Conservation (phyloP, 2,113 vertebrate species). For the Sclerurus mexicanus region DNA sequence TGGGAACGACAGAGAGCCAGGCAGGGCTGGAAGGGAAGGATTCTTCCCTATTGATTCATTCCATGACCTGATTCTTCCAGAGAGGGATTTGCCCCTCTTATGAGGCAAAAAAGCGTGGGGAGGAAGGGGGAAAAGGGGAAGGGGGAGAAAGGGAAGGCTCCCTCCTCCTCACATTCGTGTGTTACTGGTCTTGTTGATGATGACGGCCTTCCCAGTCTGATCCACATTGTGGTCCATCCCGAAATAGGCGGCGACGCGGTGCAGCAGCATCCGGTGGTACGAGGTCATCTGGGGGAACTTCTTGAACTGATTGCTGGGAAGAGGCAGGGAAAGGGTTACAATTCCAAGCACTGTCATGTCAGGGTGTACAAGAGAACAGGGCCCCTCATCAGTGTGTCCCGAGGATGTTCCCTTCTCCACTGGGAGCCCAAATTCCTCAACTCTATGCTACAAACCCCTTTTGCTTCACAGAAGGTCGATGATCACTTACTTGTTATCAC, state of each 20-base stretch:
- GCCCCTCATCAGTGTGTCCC: background rate
- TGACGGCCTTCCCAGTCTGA: constrained; percentile 97
- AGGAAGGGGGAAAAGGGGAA: background rate
- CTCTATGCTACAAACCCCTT: rapidly evolving
- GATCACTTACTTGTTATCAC: constrained; percentile 92
- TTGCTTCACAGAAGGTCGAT: rapidly evolving
- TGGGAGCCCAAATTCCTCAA: background rate
- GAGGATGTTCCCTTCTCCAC: background rate
- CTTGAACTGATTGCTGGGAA: constrained; percentile 95
- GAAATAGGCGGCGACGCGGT: constrained; percentile 97
- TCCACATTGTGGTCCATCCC: constrained; percentile 99
- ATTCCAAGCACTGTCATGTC: rapidly evolving
- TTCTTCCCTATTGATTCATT: background rate
- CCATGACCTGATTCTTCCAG: background rate
- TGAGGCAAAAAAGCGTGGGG: background rate
- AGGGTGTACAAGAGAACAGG: background rate
- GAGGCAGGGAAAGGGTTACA: background rate
- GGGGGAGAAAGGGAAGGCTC: no score
- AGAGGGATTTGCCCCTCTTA: background rate
- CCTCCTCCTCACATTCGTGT: constrained; percentile 89
- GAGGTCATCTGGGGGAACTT: constrained; percentile 99
- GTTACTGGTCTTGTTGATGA: constrained; percentile 99
- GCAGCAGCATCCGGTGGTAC: constrained; percentile 97
- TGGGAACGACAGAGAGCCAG: background rate
- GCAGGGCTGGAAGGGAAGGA: background rate